phyloP scores from a whole-genome alignment of 2,797 vertebrate species.

The Phylloscopus collybita region DNA sequence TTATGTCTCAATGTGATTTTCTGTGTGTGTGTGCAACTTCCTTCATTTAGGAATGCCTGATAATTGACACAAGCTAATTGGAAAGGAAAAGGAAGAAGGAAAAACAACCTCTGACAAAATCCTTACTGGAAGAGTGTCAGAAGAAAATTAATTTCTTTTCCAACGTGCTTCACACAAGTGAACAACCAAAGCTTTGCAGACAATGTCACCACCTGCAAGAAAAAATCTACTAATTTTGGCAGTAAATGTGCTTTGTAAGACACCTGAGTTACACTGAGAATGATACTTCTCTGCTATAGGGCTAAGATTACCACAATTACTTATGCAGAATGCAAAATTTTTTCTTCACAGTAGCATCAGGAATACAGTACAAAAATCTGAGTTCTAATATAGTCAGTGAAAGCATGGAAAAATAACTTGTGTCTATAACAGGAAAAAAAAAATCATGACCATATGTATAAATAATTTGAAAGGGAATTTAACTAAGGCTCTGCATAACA shows the following conservation, averaged over 20 bases:
- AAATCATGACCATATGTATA: neutral
- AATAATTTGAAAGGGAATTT: conserved; percentile 30
- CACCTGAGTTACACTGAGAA: neutral
- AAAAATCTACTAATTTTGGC: neutral
- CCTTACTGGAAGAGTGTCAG: no score
- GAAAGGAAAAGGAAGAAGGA: neutral
- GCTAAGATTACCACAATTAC: neutral
- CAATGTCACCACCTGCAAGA: no score
- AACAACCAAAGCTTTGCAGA: neutral
- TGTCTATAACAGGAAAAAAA: conserved; percentile 8
- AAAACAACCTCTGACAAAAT: neutral
- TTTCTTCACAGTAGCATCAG: neutral
- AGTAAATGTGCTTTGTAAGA: neutral
- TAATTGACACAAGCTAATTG: neutral
- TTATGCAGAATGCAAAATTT: neutral
- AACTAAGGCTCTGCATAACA: neutral
- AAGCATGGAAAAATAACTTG: conserved; percentile 17
- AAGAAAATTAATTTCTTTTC: neutral
- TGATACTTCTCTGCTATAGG: neutral
- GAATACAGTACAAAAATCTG: neutral
- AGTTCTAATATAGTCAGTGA: neutral
- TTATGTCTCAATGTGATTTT: neutral
- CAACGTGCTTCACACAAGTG: neutral
- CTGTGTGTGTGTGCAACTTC: neutral
- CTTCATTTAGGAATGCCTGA: neutral